Evolutionary conservation across 1,140 invertebrate species (phyloP).

Genomic region (Vanessa atalanta): DNA sequence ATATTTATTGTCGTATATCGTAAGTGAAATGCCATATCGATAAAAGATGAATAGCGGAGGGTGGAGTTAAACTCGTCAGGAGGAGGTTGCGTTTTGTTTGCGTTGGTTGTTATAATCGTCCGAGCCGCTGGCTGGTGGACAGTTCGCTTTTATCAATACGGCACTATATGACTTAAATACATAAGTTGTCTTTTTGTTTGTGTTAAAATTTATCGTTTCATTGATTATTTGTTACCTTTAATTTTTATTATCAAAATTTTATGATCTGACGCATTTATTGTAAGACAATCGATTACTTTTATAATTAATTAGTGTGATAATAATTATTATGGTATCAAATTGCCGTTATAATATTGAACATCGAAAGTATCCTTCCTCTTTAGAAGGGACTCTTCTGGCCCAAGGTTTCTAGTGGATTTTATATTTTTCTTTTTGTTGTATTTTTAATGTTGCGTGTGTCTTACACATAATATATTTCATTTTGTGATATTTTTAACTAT

Average conservation of each 20-base stretch:
- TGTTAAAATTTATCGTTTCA: slow-evolving; percentile 79
- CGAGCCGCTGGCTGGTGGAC: slow-evolving; percentile 47
- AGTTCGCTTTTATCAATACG: slow-evolving; percentile 80
- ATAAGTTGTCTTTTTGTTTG: slow-evolving; percentile 79
- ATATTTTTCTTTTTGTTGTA: slow-evolving; percentile 81
- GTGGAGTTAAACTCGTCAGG: slow-evolving; percentile 76
- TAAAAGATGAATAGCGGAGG: slow-evolving; percentile 79
- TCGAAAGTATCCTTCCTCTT: slow-evolving; percentile 82
- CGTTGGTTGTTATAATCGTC: slow-evolving; percentile 44
- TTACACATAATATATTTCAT: slow-evolving; percentile 82
- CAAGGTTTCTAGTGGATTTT: slow-evolving; percentile 80
- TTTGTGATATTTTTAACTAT: slow-evolving; percentile 82
- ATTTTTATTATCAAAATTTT: slow-evolving; percentile 79
- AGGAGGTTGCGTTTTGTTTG: slow-evolving; percentile 39
- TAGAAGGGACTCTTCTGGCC: slow-evolving; percentile 79
- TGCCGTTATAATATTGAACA: slow-evolving; percentile 80
- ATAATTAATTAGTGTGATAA: slow-evolving; percentile 81
- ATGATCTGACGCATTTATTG: slow-evolving; percentile 81
- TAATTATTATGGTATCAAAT: slow-evolving; percentile 79
- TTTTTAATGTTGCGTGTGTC: slow-evolving; percentile 81
- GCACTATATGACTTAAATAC: slow-evolving; percentile 73
- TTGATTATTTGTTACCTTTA: slow-evolving; percentile 78
- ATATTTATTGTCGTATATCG: slow-evolving; percentile 81
- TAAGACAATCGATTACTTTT: slow-evolving; percentile 81
- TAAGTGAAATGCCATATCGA: slow-evolving; percentile 81